phyloP scores from a whole-genome alignment of 2,797 vertebrate species.

The Champsocephalus gunnari region DNA sequence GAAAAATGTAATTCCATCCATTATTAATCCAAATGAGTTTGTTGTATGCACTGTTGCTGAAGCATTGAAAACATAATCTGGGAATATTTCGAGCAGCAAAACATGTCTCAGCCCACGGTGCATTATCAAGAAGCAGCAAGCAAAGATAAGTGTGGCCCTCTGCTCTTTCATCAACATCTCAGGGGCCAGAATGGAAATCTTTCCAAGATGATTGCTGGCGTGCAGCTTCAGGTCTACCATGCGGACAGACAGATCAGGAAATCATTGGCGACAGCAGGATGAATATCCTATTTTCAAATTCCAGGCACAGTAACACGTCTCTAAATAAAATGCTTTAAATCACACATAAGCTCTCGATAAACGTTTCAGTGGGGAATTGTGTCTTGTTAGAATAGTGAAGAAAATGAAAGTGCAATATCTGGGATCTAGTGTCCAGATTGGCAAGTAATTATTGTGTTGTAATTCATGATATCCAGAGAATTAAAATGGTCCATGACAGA shows the following conservation, averaged over 20 bases:
- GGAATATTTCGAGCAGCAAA: constrained; percentile 24
- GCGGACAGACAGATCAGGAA: constrained; percentile 5
- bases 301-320: not conserved
- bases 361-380: not conserved
- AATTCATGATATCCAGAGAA: no score
- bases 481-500: not conserved
- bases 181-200: constrained; percentile 51
- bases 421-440: not conserved
- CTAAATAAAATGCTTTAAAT: not conserved
- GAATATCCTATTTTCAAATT: not conserved
- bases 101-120: constrained; percentile 38
- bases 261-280: not conserved
- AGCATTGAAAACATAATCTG: constrained; percentile 42
- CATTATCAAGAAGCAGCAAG: constrained; percentile 48
- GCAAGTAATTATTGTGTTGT: no score
- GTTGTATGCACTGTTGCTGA: constrained; percentile 35
- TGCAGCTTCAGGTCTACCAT: constrained; percentile 23
- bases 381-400: not conserved
- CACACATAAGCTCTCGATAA: not conserved
- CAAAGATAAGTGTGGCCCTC: constrained; percentile 41
- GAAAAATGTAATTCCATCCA: constrained; percentile 21
- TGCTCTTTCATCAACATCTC: constrained; percentile 58
- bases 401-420: not conserved
- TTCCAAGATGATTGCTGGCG: constrained; percentile 40
- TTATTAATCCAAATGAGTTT: constrained; percentile 26